Evolutionary conservation across 2,888 invertebrate species (phyloP).

Genomic region (Liposcelis brunnea): DNA sequence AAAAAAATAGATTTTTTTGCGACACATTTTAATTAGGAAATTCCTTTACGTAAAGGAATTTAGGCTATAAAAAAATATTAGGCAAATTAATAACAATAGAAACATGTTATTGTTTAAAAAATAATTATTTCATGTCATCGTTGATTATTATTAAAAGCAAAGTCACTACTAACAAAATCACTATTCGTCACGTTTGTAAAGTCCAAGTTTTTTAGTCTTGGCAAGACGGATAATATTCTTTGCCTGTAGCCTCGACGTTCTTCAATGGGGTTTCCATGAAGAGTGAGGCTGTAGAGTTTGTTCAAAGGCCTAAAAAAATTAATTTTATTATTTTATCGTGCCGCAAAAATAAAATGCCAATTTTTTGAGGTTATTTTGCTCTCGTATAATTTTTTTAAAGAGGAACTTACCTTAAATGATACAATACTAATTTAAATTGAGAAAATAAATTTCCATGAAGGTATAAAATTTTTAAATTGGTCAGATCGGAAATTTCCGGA

Average conservation of each 20-base stretch:
- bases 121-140: no score
- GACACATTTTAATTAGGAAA: no score
- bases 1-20: no score
- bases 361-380: neutral
- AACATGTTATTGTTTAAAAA: no score
- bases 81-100: no score
- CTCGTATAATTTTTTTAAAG: no score
- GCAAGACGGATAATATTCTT: slow-evolving; percentile 16
- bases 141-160: no score
- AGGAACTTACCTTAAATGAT: slow-evolving; percentile 16
- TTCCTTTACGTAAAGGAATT: no score
- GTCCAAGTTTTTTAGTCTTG: slow-evolving; percentile 19
- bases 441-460: slow-evolving; percentile 19
- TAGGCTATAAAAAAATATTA: no score
- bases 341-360: slow-evolving; percentile 1
- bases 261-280: slow-evolving; percentile 24
- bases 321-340: no score
- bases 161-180: slow-evolving; percentile 8
- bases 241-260: slow-evolving; percentile 18
- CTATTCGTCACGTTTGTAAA: slow-evolving; percentile 19
- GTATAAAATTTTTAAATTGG: slow-evolving; percentile 19
- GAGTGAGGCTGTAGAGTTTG: slow-evolving; percentile 19
- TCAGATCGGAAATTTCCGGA: slow-evolving; percentile 17
- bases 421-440: slow-evolving; percentile 16
- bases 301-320: slow-evolving; percentile 15